These are phyloP conservation scores for Xylocampa areola DNA, from an alignment of 2,888 invertebrate genomes.

Conservation along the genomic window DNA sequence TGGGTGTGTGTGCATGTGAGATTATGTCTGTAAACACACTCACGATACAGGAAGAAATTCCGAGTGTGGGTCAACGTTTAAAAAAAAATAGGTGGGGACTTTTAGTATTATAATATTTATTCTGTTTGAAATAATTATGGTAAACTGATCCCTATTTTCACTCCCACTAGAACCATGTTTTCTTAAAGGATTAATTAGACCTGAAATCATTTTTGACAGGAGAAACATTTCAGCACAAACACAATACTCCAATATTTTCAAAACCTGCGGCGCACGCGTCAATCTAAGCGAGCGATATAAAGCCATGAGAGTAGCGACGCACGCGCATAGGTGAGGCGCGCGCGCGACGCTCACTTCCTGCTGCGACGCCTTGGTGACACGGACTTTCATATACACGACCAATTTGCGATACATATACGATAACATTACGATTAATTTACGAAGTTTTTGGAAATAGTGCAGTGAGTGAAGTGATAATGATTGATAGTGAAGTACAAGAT, in stretches of 20 bases:
- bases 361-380: slow-evolving; percentile 50
- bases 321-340: slow-evolving; percentile 52
- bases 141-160: too few species aligned
- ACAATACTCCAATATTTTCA: neutral
- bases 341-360: slow-evolving; percentile 59
- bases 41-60: too few species aligned
- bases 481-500: slow-evolving; percentile 58
- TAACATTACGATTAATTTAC: slow-evolving; percentile 17
- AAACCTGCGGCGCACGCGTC: slow-evolving; percentile 17
- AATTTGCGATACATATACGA: slow-evolving; percentile 11
- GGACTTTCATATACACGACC: slow-evolving; percentile 10
- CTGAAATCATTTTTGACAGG: too few species aligned
- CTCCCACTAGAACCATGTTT: too few species aligned
- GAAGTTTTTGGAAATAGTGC: slow-evolving; percentile 38
- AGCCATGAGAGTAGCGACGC: slow-evolving; percentile 27
- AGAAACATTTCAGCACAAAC: too few species aligned
- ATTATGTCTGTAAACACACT: too few species aligned
- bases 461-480: slow-evolving; percentile 64
- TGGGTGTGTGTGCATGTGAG: too few species aligned
- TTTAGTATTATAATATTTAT: too few species aligned
- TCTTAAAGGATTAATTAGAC: too few species aligned
- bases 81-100: too few species aligned
- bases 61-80: too few species aligned
- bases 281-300: slow-evolving; percentile 48
- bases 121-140: too few species aligned